Percentiles rank a stretch among this genome's conserved stretches.
Conservation (phyloP, 2,888 invertebrate genomes). For the Xestobium rufovillosum region DNA sequence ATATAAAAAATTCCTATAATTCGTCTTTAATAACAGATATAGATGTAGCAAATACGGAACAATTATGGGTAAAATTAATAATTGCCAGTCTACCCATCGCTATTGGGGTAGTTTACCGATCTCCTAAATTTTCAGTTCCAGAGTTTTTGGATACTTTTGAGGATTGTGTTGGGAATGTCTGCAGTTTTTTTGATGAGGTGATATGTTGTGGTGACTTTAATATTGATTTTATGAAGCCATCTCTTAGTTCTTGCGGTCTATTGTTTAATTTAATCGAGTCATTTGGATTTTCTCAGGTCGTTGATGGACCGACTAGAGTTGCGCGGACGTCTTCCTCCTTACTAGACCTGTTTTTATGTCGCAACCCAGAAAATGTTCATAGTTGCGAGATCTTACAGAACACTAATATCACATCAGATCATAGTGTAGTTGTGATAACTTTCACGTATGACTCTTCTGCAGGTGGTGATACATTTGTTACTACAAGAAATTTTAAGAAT, state of each 20-base stretch:
- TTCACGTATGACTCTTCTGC: not conserved
- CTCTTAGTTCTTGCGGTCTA: not conserved
- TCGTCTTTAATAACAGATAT: too few species aligned
- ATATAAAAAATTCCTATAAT: too few species aligned
- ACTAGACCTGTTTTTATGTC: slow-evolving; percentile 1
- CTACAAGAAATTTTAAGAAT: slow-evolving; percentile 7
- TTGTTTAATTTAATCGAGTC: not conserved
- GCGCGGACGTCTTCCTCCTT: slow-evolving; percentile 2
- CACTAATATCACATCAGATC: not conserved
- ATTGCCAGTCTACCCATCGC: not conserved
- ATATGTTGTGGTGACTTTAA: slow-evolving; percentile 3
- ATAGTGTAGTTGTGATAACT: not conserved
- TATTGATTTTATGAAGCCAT: not conserved
- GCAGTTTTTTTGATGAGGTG: not conserved
- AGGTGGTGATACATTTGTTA: too few species aligned
- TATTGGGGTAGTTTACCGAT: not conserved
- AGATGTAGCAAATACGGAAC: not conserved
- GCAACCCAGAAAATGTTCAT: not conserved
- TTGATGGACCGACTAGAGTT: slow-evolving; percentile 2
- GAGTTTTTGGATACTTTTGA: not conserved
- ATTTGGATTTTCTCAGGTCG: not conserved
- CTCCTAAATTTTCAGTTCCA: not conserved
- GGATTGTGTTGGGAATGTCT: not conserved
- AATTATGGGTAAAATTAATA: not conserved
- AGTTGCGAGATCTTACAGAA: not conserved